These are phyloP conservation scores for Petrocephalus microphthalmus DNA, from an alignment of 2,113 vertebrate genomes.

Conservation along the genomic window DNA sequence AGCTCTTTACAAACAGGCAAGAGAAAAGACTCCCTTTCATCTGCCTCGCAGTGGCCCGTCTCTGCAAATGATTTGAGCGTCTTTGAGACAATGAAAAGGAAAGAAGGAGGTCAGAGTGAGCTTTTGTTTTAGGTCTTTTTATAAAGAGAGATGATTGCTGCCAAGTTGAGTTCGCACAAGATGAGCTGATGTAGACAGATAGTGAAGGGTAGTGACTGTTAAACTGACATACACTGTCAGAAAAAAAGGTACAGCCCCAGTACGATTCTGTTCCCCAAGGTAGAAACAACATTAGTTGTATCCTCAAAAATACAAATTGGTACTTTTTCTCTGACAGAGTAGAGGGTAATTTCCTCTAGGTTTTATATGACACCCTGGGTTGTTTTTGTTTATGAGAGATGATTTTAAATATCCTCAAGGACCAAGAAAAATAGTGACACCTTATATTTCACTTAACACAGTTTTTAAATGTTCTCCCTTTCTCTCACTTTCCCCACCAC, in stretches of 20 bases:
- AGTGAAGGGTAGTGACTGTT: background rate
- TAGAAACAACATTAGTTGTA: no score
- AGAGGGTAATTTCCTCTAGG: background rate
- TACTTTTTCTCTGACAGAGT: background rate
- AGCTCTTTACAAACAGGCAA: background rate
- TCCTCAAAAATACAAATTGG: background rate
- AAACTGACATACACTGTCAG: background rate
- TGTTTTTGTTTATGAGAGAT: background rate
- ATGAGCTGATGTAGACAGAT: background rate
- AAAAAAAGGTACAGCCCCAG: background rate
- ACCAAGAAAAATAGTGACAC: background rate
- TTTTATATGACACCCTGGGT: background rate
- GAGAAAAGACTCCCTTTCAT: background rate
- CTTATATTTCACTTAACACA: background rate
- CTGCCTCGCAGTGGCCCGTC: background rate
- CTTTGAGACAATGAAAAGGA: background rate
- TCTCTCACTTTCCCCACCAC: constrained; percentile 4
- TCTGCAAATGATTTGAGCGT: background rate
- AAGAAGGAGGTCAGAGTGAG: background rate
- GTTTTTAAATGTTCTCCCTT: background rate
- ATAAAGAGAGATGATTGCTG: background rate
- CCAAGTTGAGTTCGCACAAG: background rate
- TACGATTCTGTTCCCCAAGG: background rate
- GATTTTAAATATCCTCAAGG: background rate
- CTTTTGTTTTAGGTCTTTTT: background rate